Evolutionary conservation across 2,113 vertebrate species (phyloP), one percentile per base, ranked within the genome.

Genomic region (Glaucidium brasilianum): DNA sequence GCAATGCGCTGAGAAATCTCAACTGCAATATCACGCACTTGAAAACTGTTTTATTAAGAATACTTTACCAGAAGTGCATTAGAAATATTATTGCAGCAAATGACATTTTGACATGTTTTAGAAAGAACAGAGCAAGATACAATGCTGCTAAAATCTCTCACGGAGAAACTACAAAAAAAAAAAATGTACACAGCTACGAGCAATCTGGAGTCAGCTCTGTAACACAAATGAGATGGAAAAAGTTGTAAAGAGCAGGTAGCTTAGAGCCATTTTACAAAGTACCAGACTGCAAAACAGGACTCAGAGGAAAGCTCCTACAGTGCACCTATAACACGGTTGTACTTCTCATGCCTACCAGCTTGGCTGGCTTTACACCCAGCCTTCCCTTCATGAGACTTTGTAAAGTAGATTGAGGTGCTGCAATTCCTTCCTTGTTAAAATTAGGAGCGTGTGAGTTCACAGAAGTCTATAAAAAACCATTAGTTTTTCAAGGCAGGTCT

Each of bases 1-100:
- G 26, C 39, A 64, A 73, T 22, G 17, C 12, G 37, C 80, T 6
- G 89, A 91, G 94, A 97, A 91, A 93, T 73, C 34, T 32, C 80
- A 94, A 34, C 41, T 15, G 58, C 43, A 23, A 4, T 17, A 66
- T 71, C 76, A 69, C 15, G 32, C 30, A 10, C 55, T 47, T 58
- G 37, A 77, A 88, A 59, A 83, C 10, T 25, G 5, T 19, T 76
- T 35, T 19, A 53, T 52, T 75, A 86, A 71, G 67, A 29, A 82
- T 26, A 49, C 60, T n/a, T 62, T 15, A 45, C 29, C 37, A 43
- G 26, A 74, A 72, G 9, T 27, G 27, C 60, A 35, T 73, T 60
- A 84, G 29, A 32, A 35, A n/a, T 8, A 34, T 27, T 76, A 29
- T 18, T 45, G 25, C 17, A 58, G 17, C 11, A 79, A 76, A 60